phyloP scores from a whole-genome alignment of 2,797 vertebrate genomes.

The Argya squamiceps region DNA sequence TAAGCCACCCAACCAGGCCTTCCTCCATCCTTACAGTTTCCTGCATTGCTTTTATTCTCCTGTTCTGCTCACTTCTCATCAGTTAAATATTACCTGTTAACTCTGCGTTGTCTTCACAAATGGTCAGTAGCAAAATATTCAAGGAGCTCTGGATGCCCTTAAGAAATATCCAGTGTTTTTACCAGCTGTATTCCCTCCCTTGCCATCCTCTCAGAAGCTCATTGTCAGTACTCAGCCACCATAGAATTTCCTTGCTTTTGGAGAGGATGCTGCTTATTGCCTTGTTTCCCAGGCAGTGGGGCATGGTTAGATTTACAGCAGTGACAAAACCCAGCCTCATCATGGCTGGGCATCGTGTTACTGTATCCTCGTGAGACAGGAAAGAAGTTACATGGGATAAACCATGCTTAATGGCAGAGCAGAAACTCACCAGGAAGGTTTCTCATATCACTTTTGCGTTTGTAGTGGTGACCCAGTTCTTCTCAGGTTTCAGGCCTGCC shows the following conservation, averaged over 20 bases:
- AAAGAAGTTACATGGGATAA: background rate
- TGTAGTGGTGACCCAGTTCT: background rate
- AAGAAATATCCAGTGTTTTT: slow-evolving; percentile 21
- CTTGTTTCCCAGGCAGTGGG: background rate
- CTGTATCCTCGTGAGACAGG: background rate
- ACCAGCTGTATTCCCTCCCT: background rate
- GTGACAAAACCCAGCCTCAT: background rate
- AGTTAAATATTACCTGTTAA: slow-evolving; percentile 41
- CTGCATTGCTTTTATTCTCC: slow-evolving; percentile 23
- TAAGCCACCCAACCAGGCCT: slow-evolving; percentile 7
- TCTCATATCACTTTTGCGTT: background rate
- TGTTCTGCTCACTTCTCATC: slow-evolving; percentile 11
- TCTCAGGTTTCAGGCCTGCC: slow-evolving; percentile 44
- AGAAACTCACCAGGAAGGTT: background rate
- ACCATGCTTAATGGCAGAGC: background rate
- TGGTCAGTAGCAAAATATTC: slow-evolving; percentile 35
- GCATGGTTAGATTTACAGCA: background rate
- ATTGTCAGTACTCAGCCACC: background rate
- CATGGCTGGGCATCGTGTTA: background rate
- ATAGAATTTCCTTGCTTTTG: background rate
- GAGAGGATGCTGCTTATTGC: background rate
- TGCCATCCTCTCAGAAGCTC: background rate
- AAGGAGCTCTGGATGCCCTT: slow-evolving; percentile 59
- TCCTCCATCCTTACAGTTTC: background rate
- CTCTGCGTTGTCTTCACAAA: slow-evolving; percentile 60